Conservation (phyloP, 2,888 invertebrate genomes). For the Acheta domesticus region DNA sequence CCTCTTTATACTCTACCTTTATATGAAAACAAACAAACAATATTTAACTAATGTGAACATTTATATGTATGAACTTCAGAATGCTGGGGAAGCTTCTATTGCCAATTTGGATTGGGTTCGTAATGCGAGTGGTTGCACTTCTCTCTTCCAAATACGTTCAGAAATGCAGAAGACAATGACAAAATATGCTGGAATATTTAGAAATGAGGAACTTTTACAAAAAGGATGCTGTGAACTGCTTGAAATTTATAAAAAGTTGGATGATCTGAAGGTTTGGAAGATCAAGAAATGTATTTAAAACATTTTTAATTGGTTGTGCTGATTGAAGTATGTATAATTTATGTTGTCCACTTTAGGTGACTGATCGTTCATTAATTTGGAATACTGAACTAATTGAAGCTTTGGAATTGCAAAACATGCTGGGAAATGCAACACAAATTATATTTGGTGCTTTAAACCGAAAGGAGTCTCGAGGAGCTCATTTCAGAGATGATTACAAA, state of each 20-base stretch:
- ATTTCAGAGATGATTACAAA: slow-evolving; percentile 63
- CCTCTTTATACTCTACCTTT: no score
- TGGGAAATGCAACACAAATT: slow-evolving; percentile 60
- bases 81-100: slow-evolving; percentile 78
- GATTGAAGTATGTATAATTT: no score
- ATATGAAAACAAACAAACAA: no score
- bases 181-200: slow-evolving; percentile 63
- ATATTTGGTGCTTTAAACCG: slow-evolving; percentile 63
- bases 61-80: no score
- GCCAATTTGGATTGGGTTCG: slow-evolving; percentile 85
- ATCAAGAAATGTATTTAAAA: neutral
- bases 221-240: slow-evolving; percentile 58
- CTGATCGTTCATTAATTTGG: slow-evolving; percentile 63
- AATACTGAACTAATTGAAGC: slow-evolving; percentile 70
- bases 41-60: no score
- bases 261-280: slow-evolving; percentile 48
- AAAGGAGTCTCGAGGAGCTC: slow-evolving; percentile 70
- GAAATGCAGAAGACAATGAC: slow-evolving; percentile 68
- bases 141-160: slow-evolving; percentile 62
- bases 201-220: slow-evolving; percentile 57
- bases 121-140: slow-evolving; percentile 68
- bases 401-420: slow-evolving; percentile 66
- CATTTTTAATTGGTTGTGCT: no score
- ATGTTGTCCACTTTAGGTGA: slow-evolving; percentile 18
- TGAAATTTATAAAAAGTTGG: slow-evolving; percentile 51